Base-by-base conservation (phyloP, 2,888 invertebrate genomes). In the Bhutanitis thaidina region DNA sequence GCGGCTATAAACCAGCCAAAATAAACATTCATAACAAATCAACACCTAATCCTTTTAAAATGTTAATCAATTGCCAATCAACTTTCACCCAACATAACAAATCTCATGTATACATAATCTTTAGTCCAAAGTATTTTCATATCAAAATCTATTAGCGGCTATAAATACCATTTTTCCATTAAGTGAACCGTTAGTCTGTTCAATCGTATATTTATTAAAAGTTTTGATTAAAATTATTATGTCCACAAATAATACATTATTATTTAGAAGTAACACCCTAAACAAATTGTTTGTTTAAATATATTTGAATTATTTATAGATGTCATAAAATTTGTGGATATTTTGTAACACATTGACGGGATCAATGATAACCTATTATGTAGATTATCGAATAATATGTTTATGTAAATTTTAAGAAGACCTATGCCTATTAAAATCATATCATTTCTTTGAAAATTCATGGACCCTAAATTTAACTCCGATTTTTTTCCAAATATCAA, bases 201-300 rank as follows among this genome's bases (percentile, higher is more conserved):
- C 37, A 20, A 32, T 38, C 38, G 9, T 43, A 47, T 34, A 34
- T 34, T 12, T 32, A 43, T 47, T 27, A 43, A 34, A 36, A 38
- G 43, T 52, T 47, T 20, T 34, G 46, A 47, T 52, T 52, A 43
- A 52, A 52, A 43, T 37, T 43, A 47, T 43, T 52, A 30, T 38
- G 32, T 40, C 41, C 37, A 38, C 27, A 13, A 14, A 34, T 52
- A 47, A 47, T 38, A 47, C 37, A 34, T 38, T 52, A 32, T 46
- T 41, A 27, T 37, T 41, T 37, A 43, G 25, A 47, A 41, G 46
- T 27, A 47, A 47, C 43, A 38, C 27, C 13, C 25, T 43, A 47
- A 52, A 39, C 41, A 47, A 47, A 52, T 52, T 47, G 47, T 52
- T 52, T 52, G 52, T 52, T 52, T 47, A 52, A 47, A 15, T 32